Base-by-base conservation (phyloP, 2,797 vertebrate species). In the Passerculus sandwichensis region DNA sequence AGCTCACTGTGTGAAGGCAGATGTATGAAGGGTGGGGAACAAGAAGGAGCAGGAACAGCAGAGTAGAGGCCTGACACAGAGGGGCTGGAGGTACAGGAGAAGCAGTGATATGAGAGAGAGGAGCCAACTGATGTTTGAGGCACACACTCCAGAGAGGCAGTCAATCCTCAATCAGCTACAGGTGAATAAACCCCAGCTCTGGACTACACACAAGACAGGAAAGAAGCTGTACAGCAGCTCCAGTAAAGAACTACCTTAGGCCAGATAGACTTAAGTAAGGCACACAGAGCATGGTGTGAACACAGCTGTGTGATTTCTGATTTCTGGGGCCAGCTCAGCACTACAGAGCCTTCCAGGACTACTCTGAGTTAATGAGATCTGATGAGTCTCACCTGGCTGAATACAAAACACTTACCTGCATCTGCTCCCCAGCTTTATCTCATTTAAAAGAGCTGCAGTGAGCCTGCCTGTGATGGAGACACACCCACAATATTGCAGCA, bases 321-420 rank as follows among this genome's bases (percentile, higher is more conserved):
- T 77, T 93, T 56, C 77, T 79, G 77, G 16, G 71, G 75, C 81
- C 74, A 94, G 56, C 48, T 89, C 78, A 87, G 91, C 57, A 71
- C 64, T 18, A 73, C 10, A 10, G 51, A 5, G 1, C 45, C 56
- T 83, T 93, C 74, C 78, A 92, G 78, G 38, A 95, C 18, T 7
- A 82, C 23, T 26, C 75, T 64, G 53, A 91, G 45, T 57, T 89
- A 89, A 87, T 85, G 84, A 92, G 86, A 89, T 19, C 84, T 82
- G 86, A 79, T 32, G 67, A 91, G 75, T 70, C 81, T 91, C 85
- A 79, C 61, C 71, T 76, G 67, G 73, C 64, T 85, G 26, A 82
- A 67, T 57, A 57, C 29, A 95, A 92, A 71, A 26, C 36, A 48
- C n/a, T 85, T 64, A 89, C 71, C 71, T 85, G 65, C 75, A 87